Base-by-base conservation (phyloP, 2,888 invertebrate genomes). In the Hirtodrosophila confusa region DNA sequence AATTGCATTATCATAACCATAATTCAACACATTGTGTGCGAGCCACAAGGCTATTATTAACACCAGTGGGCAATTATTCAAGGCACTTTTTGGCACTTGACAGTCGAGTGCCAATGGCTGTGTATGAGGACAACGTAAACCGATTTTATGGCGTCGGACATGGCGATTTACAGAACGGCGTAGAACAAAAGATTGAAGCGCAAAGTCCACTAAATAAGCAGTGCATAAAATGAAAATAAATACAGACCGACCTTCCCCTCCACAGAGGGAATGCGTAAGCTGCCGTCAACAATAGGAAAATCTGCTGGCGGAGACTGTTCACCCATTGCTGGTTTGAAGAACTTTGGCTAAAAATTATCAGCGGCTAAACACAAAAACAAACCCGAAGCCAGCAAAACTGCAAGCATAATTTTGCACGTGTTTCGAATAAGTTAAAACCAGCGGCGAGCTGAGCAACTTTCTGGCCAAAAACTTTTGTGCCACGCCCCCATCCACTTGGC, bases 351-450 rank as follows among this genome's bases (percentile, higher is more conserved):
- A 54, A 58, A 66, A 66, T 78, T 54, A 69, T 82, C 85, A 67
- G 56, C 55, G 60, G 64, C 61, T 70, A 65, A 67, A 49, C 56
- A 56, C 60, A 56, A 54, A 75, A 70, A 62, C 51, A 48, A 65
- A 60, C 56, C n/a, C n/a, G 37, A 60, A 57, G 62, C 54, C 44
- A 54, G 41, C 7, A 65, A 69, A 75, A 72, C 79, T 75, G 68
- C 60, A 51, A 70, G 71, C 88, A 89, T 89, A 89, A 86, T 89
- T 86, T 79, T 84, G 80, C 75, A 86, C 88, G 86, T 86, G 86
- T 83, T 89, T 83, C 75, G 89, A 83, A 89, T 88, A 89, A 86
- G 79, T 86, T 75, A 51, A 50, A 68, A 63, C 41, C 62, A 37
- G 49, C 50, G 48, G 48, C 63, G 56, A 54, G 60, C 57, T 60